These are phyloP conservation scores for Halocaridina rubra DNA, from an alignment of 2,888 invertebrate genomes.

Conservation along the genomic window DNA sequence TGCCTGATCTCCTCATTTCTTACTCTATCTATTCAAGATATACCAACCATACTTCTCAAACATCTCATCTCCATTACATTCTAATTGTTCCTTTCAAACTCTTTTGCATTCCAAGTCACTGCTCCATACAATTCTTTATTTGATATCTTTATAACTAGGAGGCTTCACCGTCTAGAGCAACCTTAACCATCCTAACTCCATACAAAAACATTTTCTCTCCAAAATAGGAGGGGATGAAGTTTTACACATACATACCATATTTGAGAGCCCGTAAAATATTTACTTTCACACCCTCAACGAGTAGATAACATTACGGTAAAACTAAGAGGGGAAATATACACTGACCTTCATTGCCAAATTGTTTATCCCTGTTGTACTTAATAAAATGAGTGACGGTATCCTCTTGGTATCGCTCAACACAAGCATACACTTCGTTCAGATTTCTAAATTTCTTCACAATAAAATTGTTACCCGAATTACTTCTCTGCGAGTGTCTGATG, in stretches of 20 bases:
- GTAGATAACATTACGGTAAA: not conserved
- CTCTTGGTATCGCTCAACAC: slow-evolving; percentile 48
- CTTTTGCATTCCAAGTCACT: too few relatives aligned
- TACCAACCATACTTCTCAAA: too few relatives aligned
- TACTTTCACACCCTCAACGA: not conserved
- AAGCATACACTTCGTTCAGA: slow-evolving; percentile 15
- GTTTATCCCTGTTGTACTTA: slow-evolving; percentile 50
- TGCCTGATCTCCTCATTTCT: too few relatives aligned
- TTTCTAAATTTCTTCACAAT: slow-evolving; percentile 15
- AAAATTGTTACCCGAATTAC: not conserved
- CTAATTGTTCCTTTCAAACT: too few relatives aligned
- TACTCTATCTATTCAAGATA: too few relatives aligned
- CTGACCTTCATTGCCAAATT: slow-evolving; percentile 59
- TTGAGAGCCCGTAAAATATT: not conserved
- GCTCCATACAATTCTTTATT: too few relatives aligned
- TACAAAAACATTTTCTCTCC: too few relatives aligned
- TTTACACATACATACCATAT: not conserved
- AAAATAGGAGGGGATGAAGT: not conserved
- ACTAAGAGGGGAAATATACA: not conserved
- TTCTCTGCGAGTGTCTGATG: not conserved
- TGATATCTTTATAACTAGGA: too few relatives aligned
- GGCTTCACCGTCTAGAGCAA: too few relatives aligned
- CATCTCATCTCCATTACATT: too few relatives aligned
- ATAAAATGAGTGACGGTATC: slow-evolving; percentile 54
- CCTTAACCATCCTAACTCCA: too few relatives aligned